These are phyloP conservation scores for Cetoscarus ocellatus DNA, from an alignment of 2,797 vertebrate species.

Conservation along the genomic window DNA sequence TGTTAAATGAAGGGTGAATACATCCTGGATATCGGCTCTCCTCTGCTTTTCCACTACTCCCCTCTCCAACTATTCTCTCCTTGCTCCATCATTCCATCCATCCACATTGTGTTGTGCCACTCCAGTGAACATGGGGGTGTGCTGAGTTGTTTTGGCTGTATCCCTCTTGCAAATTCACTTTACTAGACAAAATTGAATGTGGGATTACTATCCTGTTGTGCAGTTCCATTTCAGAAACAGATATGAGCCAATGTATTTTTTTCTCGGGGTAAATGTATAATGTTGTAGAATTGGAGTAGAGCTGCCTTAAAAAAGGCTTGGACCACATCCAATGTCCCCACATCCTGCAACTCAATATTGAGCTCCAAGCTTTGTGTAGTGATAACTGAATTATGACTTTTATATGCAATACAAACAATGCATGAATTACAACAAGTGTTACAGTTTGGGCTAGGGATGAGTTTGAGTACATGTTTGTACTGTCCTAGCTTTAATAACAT, in stretches of 20 bases:
- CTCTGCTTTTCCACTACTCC: constrained; percentile 28
- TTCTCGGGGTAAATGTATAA: constrained; percentile 28
- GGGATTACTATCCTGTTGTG: constrained; percentile 47
- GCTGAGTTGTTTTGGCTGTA: constrained; percentile 60
- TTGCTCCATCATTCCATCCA: constrained; percentile 56
- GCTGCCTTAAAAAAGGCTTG: background rate
- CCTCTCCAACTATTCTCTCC: background rate
- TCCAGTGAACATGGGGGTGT: constrained; percentile 67
- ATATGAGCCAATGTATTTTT: constrained; percentile 16
- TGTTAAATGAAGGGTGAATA: constrained; percentile 77
- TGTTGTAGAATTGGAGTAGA: constrained; percentile 1
- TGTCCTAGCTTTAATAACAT: too few species aligned
- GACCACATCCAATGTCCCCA: background rate
- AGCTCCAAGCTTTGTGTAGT: background rate
- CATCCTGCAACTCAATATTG: background rate
- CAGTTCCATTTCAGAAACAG: constrained; percentile 48
- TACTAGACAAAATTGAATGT: constrained; percentile 64
- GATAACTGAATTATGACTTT: background rate
- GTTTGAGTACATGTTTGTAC: too few species aligned
- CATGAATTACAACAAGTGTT: too few species aligned
- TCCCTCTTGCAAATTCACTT: constrained; percentile 69
- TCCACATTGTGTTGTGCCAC: constrained; percentile 59
- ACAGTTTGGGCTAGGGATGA: too few species aligned
- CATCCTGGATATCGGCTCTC: constrained; percentile 59
- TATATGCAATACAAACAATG: too few species aligned